A percentile compares a stretch with the other conserved stretches of the same genome.
phyloP scores from a whole-genome alignment of 2,888 invertebrate genomes.

The Trissonchulus latispiculum region DNA sequence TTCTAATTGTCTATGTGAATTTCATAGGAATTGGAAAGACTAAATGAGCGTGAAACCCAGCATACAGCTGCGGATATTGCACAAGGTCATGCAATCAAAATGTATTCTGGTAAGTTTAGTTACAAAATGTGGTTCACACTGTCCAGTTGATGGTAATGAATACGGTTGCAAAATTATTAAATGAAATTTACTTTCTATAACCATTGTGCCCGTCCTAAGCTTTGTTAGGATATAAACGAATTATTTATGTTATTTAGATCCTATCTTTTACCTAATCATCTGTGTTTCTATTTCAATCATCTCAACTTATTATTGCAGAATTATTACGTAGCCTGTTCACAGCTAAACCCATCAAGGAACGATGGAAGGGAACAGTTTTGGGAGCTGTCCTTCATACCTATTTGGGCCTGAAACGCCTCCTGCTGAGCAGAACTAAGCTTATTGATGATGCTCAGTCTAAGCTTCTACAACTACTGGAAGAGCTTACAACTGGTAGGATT shows the following conservation, averaged over 20 bases:
- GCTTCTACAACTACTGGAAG: slow-evolving; percentile 77
- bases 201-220: background rate
- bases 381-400: slow-evolving; percentile 87
- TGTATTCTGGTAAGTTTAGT: slow-evolving; percentile 58
- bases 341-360: slow-evolving; percentile 71
- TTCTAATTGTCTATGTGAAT: too few relatives aligned
- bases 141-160: too few relatives aligned
- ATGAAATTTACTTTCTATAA: too few relatives aligned
- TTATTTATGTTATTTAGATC: background rate
- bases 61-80: slow-evolving; percentile 85
- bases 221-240: background rate
- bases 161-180: too few relatives aligned
- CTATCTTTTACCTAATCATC: background rate
- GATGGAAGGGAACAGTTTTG: slow-evolving; percentile 76
- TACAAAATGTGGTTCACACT: background rate
- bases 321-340: slow-evolving; percentile 76
- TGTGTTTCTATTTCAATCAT: slow-evolving; percentile 10
- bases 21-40: slow-evolving; percentile 47
- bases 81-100: slow-evolving; percentile 82
- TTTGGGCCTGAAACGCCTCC: slow-evolving; percentile 72
- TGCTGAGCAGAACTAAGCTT: slow-evolving; percentile 83
- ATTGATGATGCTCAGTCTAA: slow-evolving; percentile 95
- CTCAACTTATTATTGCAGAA: slow-evolving; percentile 52
- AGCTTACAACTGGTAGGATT: slow-evolving; percentile 86
- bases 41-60: slow-evolving; percentile 78